Evolutionary conservation across 2,888 invertebrate genomes (phyloP).

Genomic region (Homarus gammarus): DNA sequence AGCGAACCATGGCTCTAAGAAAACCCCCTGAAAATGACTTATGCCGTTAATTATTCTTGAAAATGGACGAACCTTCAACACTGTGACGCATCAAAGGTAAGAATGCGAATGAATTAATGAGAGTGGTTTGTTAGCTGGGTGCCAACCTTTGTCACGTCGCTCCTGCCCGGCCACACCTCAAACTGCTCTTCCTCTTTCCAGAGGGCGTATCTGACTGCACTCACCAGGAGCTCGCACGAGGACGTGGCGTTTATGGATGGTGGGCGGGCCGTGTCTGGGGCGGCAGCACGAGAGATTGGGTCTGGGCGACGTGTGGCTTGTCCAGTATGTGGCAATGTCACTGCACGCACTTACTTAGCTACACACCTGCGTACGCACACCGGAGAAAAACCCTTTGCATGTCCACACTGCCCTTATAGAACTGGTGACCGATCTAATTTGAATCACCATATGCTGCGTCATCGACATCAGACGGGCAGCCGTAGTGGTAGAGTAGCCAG

Average conservation of each 20-base stretch:
- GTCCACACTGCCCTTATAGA: conserved; percentile 60
- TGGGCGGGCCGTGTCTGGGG: conserved; percentile 58
- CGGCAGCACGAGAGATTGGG: conserved; percentile 43
- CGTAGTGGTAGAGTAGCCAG: conserved; percentile 40
- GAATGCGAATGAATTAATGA: conserved; percentile 7
- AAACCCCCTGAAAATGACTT: too few relatives aligned
- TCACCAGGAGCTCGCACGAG: conserved; percentile 55
- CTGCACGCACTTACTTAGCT: conserved; percentile 61
- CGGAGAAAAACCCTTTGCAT: conserved; percentile 70
- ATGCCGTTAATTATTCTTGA: background rate
- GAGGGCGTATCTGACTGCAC: conserved; percentile 64
- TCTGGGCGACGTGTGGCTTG: conserved; percentile 63
- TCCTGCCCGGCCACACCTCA: conserved; percentile 52
- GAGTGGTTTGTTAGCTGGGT: conserved; percentile 29
- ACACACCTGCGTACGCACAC: conserved; percentile 71
- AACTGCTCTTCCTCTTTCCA: conserved; percentile 66
- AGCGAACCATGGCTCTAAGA: too few relatives aligned
- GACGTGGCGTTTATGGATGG: conserved; percentile 56
- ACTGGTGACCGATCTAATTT: conserved; percentile 65
- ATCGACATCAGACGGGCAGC: conserved; percentile 42
- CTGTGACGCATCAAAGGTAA: background rate
- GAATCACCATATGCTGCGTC: conserved; percentile 65
- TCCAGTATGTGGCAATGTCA: conserved; percentile 67
- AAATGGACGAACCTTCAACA: background rate
- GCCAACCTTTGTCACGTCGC: conserved; percentile 5